Base-by-base conservation (phyloP, 2,113 vertebrate species). In the Phrynocephalus versicolor region DNA sequence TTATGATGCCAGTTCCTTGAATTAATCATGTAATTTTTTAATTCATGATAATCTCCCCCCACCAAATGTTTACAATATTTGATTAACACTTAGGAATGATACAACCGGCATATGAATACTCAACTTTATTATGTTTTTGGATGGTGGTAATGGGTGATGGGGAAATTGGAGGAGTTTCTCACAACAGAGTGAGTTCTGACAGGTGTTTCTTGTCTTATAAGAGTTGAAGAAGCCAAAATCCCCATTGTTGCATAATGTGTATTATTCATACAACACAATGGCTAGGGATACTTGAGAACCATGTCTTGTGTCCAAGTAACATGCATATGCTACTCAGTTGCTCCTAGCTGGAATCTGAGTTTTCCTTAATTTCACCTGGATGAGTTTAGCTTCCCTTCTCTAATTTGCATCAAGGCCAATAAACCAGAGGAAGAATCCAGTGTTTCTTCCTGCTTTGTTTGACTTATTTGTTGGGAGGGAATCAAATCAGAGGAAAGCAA, bases 1-100 rank as follows among this genome's bases (percentile, higher is more conserved):
- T 33, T 88, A 90, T 87, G 89, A 91, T 14, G 37, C 94, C 25
- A 93, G 90, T 94, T 94, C 92, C 93, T 92, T 95, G 94, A 91
- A 93, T 62, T 89, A 62, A 85, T 82, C 90, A 80, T 90, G 91
- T 91, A 87, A 92, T 93, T 93, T 93, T 84, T 90, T 89, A 91
- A 91, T 89, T 93, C 91, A 94, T 81, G 90, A 89, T 92, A 92
- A 90, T 91, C 30, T 89, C 92, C 88, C 45, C 37, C 92, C 92
- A 88, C 90, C 88, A 87, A 62, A 6, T 89, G 37, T 92, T 93
- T 91, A 89, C 92, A 94, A 88, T 92, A 87, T 90, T 85, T 79
- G 64, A 25, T 16, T 64, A 67, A 77, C 15, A 23, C 55, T 65
- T 85, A 64, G 33, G 25, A 85, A 71, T 58, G 64, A 58, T 5